Evolutionary conservation across 2,797 vertebrate species (phyloP).

Genomic region (Hippopotamyrus pictus): DNA sequence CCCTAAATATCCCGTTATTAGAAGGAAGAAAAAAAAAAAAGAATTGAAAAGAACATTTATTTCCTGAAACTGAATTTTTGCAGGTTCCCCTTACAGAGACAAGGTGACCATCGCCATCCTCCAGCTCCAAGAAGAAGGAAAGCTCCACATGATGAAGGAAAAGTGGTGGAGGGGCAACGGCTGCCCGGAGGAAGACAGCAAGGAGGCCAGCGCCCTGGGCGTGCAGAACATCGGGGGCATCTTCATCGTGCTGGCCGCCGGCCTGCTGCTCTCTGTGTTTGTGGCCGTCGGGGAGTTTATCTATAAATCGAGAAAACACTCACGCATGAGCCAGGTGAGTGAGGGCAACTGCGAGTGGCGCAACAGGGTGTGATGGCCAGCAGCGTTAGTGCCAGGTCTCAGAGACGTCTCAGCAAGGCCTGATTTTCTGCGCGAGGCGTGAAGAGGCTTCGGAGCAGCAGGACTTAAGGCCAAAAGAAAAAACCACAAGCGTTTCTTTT

Average conservation of each 20-base stretch:
- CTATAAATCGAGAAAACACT: constrained; percentile 88
- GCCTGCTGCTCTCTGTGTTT: constrained; percentile 92
- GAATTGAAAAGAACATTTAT: background rate
- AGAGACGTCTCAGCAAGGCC: background rate
- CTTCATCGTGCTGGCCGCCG: constrained; percentile 95
- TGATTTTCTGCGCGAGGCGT: no score
- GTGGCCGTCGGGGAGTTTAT: constrained; percentile 96
- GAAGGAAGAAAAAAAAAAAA: background rate
- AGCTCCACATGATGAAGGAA: constrained; percentile 98
- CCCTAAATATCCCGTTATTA: background rate
- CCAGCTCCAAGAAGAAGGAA: constrained; percentile 95
- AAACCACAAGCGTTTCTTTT: background rate
- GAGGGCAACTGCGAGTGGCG: constrained; percentile 68
- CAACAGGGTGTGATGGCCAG: constrained; percentile 61
- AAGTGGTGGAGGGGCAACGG: constrained; percentile 98
- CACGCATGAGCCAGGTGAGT: constrained; percentile 88
- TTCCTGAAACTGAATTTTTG: constrained; percentile 2
- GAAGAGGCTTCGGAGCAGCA: background rate
- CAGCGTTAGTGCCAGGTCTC: background rate
- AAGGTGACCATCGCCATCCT: constrained; percentile 96
- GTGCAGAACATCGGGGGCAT: constrained; percentile 97
- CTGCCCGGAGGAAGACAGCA: constrained; percentile 93
- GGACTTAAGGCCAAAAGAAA: background rate
- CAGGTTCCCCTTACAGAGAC: constrained; percentile 94
- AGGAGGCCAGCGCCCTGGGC: constrained; percentile 90